Evolutionary conservation across 2,113 vertebrate species (phyloP), one percentile per base, ranked within the genome.

Genomic region (Syngnathus floridae): DNA sequence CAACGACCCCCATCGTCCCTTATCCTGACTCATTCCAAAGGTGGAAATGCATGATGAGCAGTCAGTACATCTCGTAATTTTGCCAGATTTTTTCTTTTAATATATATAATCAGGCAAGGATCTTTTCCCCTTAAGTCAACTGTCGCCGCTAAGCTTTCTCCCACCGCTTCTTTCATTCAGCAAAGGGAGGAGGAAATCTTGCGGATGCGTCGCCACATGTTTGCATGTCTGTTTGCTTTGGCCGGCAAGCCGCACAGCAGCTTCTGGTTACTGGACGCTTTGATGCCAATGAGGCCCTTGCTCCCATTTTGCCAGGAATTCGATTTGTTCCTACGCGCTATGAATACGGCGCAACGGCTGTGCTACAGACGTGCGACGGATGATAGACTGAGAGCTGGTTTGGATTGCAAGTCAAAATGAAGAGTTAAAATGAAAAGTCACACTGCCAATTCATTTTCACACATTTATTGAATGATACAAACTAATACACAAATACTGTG

Each of bases 211-310:
- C 70, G 74, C 77, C 78, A 85, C 87, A 84, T 91, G 85, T 93
- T 91, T 93, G 92, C 91, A 89, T 92, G 91, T 90, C 90, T 91
- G 89, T 93, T 93, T 92, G 87, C 86, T 91, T 93, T 95, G 92
- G 92, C 90, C 92, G 86, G 76, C 81, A 80, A 81, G 78, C 86
- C 26, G 6, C 86, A 90, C 90, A 91, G 90, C 84, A 91, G 91
- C 90, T 92, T 90, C 91, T 92, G 88, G 88, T 92, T 93, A 90
- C 90, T 92, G 90, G 90, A 86, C 70, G 82, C 91, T 93, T 93
- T 94, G 90, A 94, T 88, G 87, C 87, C 79, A 90, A 88, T 87
- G 84, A 78, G 78, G 84, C 54, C 80, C 88, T 92, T 87, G 81
- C 91, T 92, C 92, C 87, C 88, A 92, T 93, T 91, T 31, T 91